Evolutionary conservation across 1,140 invertebrate species (phyloP), one percentile per base, ranked within the genome.

Genomic region (Drosophila simulans): DNA sequence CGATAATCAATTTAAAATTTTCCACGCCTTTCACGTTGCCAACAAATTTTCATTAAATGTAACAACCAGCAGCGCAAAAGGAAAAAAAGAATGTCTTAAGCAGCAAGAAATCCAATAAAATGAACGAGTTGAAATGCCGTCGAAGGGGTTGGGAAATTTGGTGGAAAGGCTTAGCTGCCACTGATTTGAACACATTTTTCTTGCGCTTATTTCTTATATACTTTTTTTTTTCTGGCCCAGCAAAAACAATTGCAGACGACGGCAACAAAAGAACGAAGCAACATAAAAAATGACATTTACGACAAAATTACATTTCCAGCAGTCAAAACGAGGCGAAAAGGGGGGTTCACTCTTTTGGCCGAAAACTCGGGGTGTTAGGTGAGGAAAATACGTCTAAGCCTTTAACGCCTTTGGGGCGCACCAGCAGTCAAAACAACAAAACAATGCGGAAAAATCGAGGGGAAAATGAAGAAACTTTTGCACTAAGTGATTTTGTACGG

Each of bases 21-120:
- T 83, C 58, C 80, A 83, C 80, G 80, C 80, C 75, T 68, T 66
- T 71, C 65, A 78, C 74, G 81, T 83, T 79, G 52, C 68, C 80
- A 83, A 83, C 80, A 83, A 83, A 83, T 83, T 83, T 83, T 83
- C 80, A 83, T 83, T 83, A 83, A 83, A 83, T 79, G 68, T 83
- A 70, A 78, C 79, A 78, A 54, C 71, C 56, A 69, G 56, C 63
- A 54, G 43, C 43, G 55, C 55, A 56, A 35, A 54, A 60, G 39
- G 43, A 34, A 74, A 62, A 58, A 55, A 62, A 42, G 55, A 57
- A 48, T 45, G 42, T 49, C 60, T 37, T 37, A 66, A 66, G 62
- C 70, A 76, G 42, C 49, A 12, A 34, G 37, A 80, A 81, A 76
- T 81, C 77, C 77, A 80, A 81, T 81, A 82, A 82, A 82, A 82